phyloP scores from a whole-genome alignment of 2,888 invertebrate genomes.

The Siphonodentalium dalli region DNA sequence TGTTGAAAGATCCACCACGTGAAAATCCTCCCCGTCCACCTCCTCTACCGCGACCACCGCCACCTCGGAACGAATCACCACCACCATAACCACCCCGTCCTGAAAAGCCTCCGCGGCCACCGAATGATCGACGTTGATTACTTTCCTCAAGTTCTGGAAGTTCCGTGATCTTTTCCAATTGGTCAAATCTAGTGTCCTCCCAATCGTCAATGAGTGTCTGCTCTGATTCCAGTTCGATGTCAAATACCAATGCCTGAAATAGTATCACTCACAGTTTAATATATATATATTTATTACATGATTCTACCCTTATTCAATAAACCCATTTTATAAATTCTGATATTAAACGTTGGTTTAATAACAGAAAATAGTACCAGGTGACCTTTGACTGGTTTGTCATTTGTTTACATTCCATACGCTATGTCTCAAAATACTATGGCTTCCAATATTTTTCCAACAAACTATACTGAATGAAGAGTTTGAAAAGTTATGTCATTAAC shows the following conservation, averaged over 20 bases:
- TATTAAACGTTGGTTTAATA: no score
- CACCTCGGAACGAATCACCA: slow-evolving; percentile 24
- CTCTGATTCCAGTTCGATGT: slow-evolving; percentile 47
- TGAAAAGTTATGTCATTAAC: no score
- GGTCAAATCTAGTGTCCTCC: slow-evolving; percentile 47
- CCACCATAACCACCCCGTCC: slow-evolving; percentile 24
- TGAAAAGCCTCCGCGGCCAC: slow-evolving; percentile 11
- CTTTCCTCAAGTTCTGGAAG: slow-evolving; percentile 51
- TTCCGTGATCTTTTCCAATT: slow-evolving; percentile 46
- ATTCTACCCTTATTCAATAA: no score
- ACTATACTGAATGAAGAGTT: no score
- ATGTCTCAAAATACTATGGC: no score
- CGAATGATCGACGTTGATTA: slow-evolving; percentile 7
- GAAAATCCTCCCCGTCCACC: slow-evolving; percentile 14
- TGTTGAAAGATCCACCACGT: slow-evolving; percentile 17
- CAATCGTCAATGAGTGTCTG: slow-evolving; percentile 38
- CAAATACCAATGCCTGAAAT: slow-evolving; percentile 53
- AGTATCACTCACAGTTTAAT: no score
- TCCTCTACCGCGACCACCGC: slow-evolving; percentile 17
- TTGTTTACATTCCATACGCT: no score
- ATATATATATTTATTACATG: no score
- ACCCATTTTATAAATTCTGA: no score
- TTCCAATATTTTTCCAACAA: no score
- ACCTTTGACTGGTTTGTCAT: no score
- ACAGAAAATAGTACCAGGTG: no score